Conservation (phyloP, 2,113 vertebrate genomes). For the Plecturocebus donacophilus region DNA sequence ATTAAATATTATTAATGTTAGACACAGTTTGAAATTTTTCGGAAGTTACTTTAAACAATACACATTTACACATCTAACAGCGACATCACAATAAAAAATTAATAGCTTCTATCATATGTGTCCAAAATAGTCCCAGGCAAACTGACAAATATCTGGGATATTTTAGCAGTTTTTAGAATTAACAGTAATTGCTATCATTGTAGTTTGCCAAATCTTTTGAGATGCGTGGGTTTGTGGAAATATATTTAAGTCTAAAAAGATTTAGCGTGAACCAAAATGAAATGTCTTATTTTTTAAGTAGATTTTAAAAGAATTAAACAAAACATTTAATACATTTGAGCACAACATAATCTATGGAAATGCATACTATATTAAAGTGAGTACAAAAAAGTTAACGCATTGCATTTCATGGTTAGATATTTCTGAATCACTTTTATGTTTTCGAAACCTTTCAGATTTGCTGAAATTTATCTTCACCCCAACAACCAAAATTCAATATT, state of each 20-base stretch:
- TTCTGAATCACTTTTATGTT: neutral
- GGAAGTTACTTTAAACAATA: conserved; percentile 2
- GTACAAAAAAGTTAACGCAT: neutral
- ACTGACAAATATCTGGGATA: conserved; percentile 60
- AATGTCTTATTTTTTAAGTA: neutral
- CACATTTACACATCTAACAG: neutral
- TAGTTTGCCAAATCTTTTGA: conserved; percentile 51
- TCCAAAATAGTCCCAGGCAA: conserved; percentile 47
- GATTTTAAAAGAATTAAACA: neutral
- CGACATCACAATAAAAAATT: conserved; percentile 49
- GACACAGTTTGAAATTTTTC: neutral
- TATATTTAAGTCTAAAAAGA: conserved; percentile 48
- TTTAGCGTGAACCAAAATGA: conserved; percentile 8
- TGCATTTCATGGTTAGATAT: neutral
- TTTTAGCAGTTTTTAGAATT: conserved; percentile 54
- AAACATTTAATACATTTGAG: neutral
- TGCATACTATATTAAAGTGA: neutral
- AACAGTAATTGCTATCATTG: conserved; percentile 53
- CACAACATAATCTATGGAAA: neutral
- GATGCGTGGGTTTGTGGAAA: neutral
- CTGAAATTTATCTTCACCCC: neutral
- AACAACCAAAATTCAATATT: neutral
- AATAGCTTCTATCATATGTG: conserved; percentile 1
- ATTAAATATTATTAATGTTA: neutral
- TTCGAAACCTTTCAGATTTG: neutral